Base-by-base conservation (phyloP, 2,113 vertebrate genomes). In the Siniperca chuatsi region DNA sequence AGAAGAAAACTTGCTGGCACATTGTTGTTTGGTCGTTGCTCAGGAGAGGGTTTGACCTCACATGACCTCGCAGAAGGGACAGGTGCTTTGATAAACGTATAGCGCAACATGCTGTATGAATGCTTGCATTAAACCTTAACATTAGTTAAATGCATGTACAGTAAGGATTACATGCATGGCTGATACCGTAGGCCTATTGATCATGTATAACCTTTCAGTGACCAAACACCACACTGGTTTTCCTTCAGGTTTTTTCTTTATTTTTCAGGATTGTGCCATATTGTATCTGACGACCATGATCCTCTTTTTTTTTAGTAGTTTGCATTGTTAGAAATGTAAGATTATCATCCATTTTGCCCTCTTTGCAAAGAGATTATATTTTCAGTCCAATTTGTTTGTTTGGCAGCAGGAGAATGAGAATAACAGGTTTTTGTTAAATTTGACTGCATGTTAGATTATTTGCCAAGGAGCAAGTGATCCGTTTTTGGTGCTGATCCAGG, bases 1-100 rank as follows among this genome's bases (percentile, higher is more conserved):
- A 21, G 75, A 70, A 72, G 75, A 78, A 90, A 93, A 93, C 88
- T 92, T 85, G 70, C 13, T 33, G 78, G 62, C 85, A 83, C 84
- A 78, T 75, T 84, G 81, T 81, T 67, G 78, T 83, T 37, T 82
- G 52, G 33, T 60, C 4, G 0, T 12, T 29, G 46, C 76, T 55
- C 76, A 15, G 77, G 46, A 75, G 79, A 75, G 50, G 25, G 33
- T 57, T 69, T 69, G 83, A 87, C 86, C 87, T 72, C 13, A 2
- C 16, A 5, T 33, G 61, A 79, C 52, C 75, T 62, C 50, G 2
- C 60, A 25, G 48, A 42, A 42, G 21, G 65, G 75, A 55, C 75
- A 80, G 62, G 78, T 81, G 68, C 42, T 50, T 6, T 4, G 6
- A 15, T 60, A 71, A n/a, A 37, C 15, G 42, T 42, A 0, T 60